Evolutionary conservation across 1,140 invertebrate species (phyloP).

Genomic region (Penaeus chinensis): DNA sequence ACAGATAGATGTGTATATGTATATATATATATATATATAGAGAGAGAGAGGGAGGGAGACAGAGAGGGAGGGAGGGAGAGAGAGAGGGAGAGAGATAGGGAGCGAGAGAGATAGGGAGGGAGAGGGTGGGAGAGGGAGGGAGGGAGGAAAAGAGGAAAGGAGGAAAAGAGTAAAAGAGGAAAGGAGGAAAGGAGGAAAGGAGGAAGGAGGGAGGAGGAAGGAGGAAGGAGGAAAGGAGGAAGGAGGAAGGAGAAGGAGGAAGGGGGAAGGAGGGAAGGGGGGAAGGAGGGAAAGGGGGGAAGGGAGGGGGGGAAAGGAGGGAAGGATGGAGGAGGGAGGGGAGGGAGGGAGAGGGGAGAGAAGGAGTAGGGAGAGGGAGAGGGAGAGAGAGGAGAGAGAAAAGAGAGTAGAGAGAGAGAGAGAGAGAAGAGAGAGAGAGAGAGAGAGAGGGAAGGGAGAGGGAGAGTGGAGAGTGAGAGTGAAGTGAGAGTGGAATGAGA

Average conservation of each 20-base stretch:
- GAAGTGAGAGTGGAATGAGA: neutral
- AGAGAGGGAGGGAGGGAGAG: no score
- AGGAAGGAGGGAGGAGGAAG: neutral
- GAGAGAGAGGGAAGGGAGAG: no score
- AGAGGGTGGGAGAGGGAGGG: no score
- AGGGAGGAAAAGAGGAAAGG: neutral
- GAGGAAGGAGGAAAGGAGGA: neutral
- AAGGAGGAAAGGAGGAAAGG: neutral
- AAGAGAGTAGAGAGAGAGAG: neutral
- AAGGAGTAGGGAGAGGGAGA: neutral
- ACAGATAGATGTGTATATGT: no score
- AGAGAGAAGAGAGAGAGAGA: no score
- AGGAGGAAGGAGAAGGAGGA: neutral
- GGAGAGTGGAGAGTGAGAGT: neutral
- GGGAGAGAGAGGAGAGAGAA: neutral
- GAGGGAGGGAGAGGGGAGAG: neutral
- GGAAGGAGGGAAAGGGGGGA: neutral
- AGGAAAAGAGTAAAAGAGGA: neutral
- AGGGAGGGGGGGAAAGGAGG: neutral
- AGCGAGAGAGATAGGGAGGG: no score
- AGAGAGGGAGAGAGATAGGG: no score
- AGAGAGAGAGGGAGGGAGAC: no score
- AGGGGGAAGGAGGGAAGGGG: neutral
- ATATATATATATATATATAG: no score
- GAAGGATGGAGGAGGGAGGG: neutral